Evolutionary conservation across 2,797 vertebrate species (phyloP), one percentile per base, ranked within the genome.

Genomic region (Acrocephalus scirpaceus): DNA sequence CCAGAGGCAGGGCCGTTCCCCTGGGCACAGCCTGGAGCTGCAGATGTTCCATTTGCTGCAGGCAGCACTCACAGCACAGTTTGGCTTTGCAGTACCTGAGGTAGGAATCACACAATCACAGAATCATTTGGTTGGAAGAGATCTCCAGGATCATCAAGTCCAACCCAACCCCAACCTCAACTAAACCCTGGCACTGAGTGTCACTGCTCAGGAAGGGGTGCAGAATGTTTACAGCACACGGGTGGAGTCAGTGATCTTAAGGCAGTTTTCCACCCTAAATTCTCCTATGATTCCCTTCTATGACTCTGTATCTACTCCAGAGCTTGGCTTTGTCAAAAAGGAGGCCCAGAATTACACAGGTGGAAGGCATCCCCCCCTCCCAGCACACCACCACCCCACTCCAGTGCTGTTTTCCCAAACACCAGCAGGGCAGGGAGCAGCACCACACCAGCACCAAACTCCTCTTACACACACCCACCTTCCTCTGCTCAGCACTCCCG

Each of bases 81-180:
- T 0, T 1, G 7, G 58, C 58, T 66, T n/a, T 5, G 0, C 60
- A 51, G 48, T 3, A 42, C 53, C 26, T 1, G 1, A 40, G 62
- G 19, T 2, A 11, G 42, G 32, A 50, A 11, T 11, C 38, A 38
- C 38, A 38, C 10, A 38, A 12, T 38, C 38, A 38, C 38, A 38
- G 38, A 38, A 38, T 38, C 10, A 11, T 11, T 38, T 11, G 38
- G 38, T 38, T 38, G 38, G 38, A 38, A 38, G 38, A 38, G 38
- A 38, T 11, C 38, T 38, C 38, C 38, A 38, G 38, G 38, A 38
- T 38, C 38, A 38, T 38, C 38, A 38, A 38, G 38, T 38, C 38
- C 38, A 38, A 38, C 38, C 38, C 38, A 38, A 38, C 38, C 38
- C 38, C 38, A 38, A 38, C 38, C 38, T 38, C 38, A 38, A 38